Base-by-base conservation (phyloP, 2,797 vertebrate species). In the Corythornis leucogaster region DNA sequence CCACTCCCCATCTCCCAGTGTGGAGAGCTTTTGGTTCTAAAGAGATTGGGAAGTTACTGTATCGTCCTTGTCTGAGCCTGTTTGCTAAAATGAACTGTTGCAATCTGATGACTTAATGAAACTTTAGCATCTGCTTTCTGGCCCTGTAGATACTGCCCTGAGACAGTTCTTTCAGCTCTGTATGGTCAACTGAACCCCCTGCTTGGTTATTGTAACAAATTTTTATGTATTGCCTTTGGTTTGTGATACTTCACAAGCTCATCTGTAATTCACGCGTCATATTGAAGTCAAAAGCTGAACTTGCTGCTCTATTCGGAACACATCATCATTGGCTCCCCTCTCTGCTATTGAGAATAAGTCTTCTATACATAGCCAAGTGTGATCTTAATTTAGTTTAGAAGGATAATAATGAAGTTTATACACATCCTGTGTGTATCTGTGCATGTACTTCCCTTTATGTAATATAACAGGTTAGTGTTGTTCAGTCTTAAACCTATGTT, bases 1-100 rank as follows among this genome's bases (percentile, higher is more conserved):
- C n/a, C 31, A 57, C 19, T 8, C 54, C 3, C 2, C 14, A 3
- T 2, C 4, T 11, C 21, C 0, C 19, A 1, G 3, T 1, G 1
- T 38, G 25, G 31, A 83, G 54, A 70, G 6, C 11, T 73, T 57
- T 18, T 48, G 10, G 19, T 35, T 28, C 54, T 80, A 8, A 48
- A 61, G 4, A 7, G 14, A 0, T 11, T 74, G 33, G 15, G 21
- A 63, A 79, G 38, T 35, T 81, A 5, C 3, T 64, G 73, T 58
- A 31, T 43, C n/a, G 61, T 33, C 21, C 6, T 67, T 51, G 12
- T 64, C 33, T 38, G 24, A 73, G 74, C 7, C 35, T 55, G 3
- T 68, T 54, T 59, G 68, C 38, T 55, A 24, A 78, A 11, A 14
- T 40, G 31, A 16, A 5, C 43, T 83, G 28, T 51, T 68, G 30